Evolutionary conservation across 2,113 vertebrate genomes (phyloP).

Genomic region (Limanda limanda): DNA sequence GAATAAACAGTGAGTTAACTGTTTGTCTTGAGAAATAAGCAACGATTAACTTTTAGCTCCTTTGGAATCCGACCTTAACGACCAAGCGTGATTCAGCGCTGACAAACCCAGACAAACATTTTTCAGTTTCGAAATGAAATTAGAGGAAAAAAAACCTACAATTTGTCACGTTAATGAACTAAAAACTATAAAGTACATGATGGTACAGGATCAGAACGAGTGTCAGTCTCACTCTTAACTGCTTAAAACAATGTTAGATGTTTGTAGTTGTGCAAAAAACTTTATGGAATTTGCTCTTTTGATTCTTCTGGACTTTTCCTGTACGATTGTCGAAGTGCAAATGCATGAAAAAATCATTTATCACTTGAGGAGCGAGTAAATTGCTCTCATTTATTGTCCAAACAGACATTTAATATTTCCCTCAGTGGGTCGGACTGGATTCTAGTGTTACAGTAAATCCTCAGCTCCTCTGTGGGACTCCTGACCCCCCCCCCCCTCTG

Average conservation of each 20-base stretch:
- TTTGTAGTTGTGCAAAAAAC: no score
- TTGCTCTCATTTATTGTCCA: conserved; percentile 54
- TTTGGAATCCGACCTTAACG: neutral
- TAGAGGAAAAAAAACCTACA: no score
- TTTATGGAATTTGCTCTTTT: conserved; percentile 24
- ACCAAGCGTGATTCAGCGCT: conserved; percentile 4
- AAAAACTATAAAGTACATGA: neutral
- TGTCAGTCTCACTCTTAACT: no score
- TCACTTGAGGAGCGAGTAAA: conserved; percentile 43
- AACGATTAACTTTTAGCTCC: no score
- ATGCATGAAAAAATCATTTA: conserved; percentile 9
- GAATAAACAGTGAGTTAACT: no score
- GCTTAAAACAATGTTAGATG: no score
- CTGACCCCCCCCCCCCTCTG: conserved; percentile 21
- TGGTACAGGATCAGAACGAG: conserved; percentile 5
- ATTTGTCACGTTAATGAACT: no score
- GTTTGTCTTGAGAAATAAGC: no score
- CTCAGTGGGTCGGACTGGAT: conserved; percentile 1
- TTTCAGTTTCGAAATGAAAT: neutral
- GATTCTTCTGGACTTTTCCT: conserved; percentile 38
- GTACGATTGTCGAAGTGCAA: conserved; percentile 24
- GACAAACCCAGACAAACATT: conserved; percentile 8
- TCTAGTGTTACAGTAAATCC: conserved; percentile 27
- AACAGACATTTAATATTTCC: conserved; percentile 38
- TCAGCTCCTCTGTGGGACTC: conserved; percentile 38